Evolutionary conservation across 2,113 vertebrate species (phyloP).

Genomic region (Noturus placidus): DNA sequence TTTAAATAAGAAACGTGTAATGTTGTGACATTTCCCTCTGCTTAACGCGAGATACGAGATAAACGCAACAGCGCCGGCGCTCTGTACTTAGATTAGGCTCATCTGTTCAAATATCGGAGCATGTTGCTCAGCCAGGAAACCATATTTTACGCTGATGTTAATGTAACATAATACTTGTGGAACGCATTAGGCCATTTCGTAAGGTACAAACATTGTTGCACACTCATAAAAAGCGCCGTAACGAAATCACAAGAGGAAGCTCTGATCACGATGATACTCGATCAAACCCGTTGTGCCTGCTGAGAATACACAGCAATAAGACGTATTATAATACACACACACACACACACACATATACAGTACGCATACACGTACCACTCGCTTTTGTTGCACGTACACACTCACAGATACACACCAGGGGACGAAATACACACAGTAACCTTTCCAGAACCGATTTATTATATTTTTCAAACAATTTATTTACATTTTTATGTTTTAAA

Average conservation of each 20-base stretch:
- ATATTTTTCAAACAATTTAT: neutral
- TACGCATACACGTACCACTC: neutral
- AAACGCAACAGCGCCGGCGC: constrained; percentile 24
- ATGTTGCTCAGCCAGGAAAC: constrained; percentile 1
- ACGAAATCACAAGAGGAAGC: constrained; percentile 33
- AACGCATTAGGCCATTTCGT: constrained; percentile 19
- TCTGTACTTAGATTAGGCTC: constrained; percentile 26
- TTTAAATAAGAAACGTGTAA: constrained; percentile 7
- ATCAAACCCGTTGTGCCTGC: constrained; percentile 17
- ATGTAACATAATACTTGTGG: constrained; percentile 26
- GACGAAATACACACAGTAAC: neutral
- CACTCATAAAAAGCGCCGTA: constrained; percentile 19
- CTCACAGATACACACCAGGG: neutral
- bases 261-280: constrained; percentile 23
- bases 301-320: constrained; percentile 1
- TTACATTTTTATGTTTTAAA: neutral
- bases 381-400: neutral
- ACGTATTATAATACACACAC: neutral
- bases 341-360: neutral
- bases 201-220: neutral
- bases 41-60: constrained; percentile 37
- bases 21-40: constrained; percentile 45
- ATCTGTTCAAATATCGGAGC: constrained; percentile 35
- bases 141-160: constrained; percentile 35
- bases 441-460: neutral